Percentiles rank a stretch among this genome's conserved stretches.
phyloP scores from a whole-genome alignment of 2,797 vertebrate species.

The Chrysocyon brachyurus region DNA sequence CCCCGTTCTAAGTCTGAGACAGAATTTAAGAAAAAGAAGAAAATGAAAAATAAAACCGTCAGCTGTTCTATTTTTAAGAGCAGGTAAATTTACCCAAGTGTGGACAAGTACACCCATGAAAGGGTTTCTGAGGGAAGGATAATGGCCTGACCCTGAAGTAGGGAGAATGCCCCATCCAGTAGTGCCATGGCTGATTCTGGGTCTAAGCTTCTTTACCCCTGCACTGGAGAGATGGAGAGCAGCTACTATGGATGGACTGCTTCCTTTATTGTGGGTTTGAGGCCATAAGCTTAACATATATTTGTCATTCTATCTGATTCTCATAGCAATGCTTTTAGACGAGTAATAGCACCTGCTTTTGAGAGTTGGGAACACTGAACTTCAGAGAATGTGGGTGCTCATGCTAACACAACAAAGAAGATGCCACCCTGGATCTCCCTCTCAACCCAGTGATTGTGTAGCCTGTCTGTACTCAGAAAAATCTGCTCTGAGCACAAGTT shows the following conservation, averaged over 20 bases:
- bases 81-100: not conserved
- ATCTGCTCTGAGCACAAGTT: not conserved
- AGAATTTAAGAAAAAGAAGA: not conserved
- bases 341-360: not conserved
- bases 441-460: not conserved
- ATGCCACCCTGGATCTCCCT: not conserved
- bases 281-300: not conserved
- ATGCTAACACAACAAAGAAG: not conserved
- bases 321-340: not conserved
- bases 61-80: not conserved
- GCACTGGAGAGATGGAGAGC: not conserved
- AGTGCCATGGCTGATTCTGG: not conserved
- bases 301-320: not conserved
- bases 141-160: rapidly evolving
- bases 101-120: not conserved
- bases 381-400: not conserved
- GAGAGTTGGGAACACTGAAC: not conserved
- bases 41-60: not conserved
- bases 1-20: not conserved
- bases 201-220: not conserved
- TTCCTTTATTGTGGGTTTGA: rapidly evolving
- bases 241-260: rapidly evolving
- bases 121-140: not conserved
- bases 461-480: not conserved
- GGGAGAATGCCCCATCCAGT: rapidly evolving